phyloP scores from a whole-genome alignment of 2,113 vertebrate species.

The Diadophis punctatus region DNA sequence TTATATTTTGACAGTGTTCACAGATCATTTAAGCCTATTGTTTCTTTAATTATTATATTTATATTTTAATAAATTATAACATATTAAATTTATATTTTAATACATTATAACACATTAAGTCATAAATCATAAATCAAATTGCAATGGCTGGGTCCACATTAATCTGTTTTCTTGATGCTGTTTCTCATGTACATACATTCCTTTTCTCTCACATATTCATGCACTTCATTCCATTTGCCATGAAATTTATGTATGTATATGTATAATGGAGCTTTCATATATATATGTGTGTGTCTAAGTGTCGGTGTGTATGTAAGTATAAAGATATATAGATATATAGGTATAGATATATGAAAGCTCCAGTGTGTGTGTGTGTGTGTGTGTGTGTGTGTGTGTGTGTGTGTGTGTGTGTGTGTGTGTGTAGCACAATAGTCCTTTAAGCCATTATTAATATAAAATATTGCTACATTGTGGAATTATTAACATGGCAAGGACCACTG shows the following conservation, averaged over 20 bases:
- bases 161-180: background rate
- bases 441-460: slow-evolving; percentile 8
- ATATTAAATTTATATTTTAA: no score
- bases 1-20: background rate
- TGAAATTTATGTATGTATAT: background rate
- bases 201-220: background rate
- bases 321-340: no score
- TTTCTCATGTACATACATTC: background rate
- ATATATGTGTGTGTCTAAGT: no score
- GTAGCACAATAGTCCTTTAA: no score
- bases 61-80: no score
- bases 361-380: no score
- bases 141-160: background rate
- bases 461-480: background rate
- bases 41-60: background rate
- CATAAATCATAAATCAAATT: background rate
- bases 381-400: no score
- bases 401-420: no score
- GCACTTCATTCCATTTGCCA: background rate
- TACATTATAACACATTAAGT: no score
- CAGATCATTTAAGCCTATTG: background rate
- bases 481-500: background rate
- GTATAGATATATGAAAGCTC: no score
- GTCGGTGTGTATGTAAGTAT: no score
- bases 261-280: no score